Conservation (phyloP, 2,797 vertebrate genomes). For the Fratercula arctica region DNA sequence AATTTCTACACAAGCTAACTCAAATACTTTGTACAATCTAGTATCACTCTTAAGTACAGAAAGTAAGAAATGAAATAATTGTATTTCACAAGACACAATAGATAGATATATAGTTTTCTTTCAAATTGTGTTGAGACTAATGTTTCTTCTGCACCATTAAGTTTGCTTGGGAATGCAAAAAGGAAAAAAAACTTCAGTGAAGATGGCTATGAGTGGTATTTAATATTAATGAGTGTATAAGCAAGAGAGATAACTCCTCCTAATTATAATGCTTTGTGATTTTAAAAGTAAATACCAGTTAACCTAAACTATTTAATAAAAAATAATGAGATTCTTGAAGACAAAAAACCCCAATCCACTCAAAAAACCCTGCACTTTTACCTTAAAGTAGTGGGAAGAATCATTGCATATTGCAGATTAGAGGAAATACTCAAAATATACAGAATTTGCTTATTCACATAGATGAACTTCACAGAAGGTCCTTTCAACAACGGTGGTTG, state of each 20-base stretch:
- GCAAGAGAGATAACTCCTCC: not conserved
- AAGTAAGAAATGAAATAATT: not conserved
- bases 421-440: not conserved
- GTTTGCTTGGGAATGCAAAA: not conserved
- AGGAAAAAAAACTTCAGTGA: not conserved
- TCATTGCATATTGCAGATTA: not conserved
- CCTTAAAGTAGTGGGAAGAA: not conserved
- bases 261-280: not conserved
- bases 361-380: not conserved
- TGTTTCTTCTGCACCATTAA: not conserved
- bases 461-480: not conserved
- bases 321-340: not conserved
- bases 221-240: not conserved
- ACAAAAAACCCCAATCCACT: not conserved
- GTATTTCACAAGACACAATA: not conserved
- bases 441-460: not conserved
- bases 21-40: not conserved
- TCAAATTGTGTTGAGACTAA: not conserved
- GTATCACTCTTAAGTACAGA: not conserved
- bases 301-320: not conserved
- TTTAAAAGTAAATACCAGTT: not conserved
- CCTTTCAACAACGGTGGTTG: not conserved
- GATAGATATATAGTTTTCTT: not conserved
- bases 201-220: not conserved
- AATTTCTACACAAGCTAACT: not conserved